Conservation (phyloP, 2,113 vertebrate genomes). For the Sorex fumeus region DNA sequence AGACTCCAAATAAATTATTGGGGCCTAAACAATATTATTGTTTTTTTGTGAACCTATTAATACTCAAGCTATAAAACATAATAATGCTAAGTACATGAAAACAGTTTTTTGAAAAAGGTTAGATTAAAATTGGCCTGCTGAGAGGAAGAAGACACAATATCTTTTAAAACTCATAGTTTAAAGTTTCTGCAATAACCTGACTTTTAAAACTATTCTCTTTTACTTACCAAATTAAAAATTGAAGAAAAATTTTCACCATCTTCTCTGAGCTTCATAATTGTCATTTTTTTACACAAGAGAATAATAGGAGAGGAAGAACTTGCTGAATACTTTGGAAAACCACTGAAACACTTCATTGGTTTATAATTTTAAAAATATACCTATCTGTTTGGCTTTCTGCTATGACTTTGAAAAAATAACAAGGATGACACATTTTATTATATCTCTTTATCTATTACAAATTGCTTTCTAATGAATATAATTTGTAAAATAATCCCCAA, state of each 20-base stretch:
- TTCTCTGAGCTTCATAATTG: background rate
- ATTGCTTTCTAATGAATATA: background rate
- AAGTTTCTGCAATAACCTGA: background rate
- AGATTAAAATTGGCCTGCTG: background rate
- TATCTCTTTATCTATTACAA: background rate
- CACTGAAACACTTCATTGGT: background rate
- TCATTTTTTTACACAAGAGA: background rate
- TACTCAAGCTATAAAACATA: background rate
- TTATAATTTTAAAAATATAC: background rate
- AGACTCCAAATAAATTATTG: background rate
- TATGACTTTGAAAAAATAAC: background rate
- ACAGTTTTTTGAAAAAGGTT: background rate
- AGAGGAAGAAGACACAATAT: conserved; percentile 23
- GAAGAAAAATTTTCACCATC: background rate
- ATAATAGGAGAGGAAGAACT: background rate
- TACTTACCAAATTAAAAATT: background rate
- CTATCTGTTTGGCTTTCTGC: background rate
- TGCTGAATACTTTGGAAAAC: background rate
- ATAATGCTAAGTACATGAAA: background rate
- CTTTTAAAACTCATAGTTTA: background rate
- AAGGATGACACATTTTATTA: background rate
- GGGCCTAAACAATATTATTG: background rate
- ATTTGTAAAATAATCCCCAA: background rate
- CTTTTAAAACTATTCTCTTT: background rate
- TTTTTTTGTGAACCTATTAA: background rate